A percentile compares a stretch with the other conserved stretches of the same genome.
Evolutionary conservation across 1,140 invertebrate genomes (phyloP).

Genomic region (Schlechtendalia chinensis): DNA sequence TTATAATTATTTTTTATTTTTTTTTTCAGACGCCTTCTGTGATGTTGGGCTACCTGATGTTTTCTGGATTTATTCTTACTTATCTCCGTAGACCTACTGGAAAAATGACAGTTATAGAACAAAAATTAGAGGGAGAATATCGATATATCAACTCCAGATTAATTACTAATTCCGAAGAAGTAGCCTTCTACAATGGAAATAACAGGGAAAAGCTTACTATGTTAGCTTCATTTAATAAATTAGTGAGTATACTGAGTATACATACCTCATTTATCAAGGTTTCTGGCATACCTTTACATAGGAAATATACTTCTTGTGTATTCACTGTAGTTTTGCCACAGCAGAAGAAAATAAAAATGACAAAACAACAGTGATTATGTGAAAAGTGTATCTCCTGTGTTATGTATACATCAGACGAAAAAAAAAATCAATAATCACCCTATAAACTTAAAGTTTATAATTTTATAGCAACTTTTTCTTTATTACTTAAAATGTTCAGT

Average conservation of each 20-base stretch:
- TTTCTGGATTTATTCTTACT: slow-evolving; percentile 79
- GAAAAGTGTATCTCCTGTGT: too few species aligned
- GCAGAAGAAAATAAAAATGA: too few species aligned
- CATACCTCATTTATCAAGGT: too few species aligned
- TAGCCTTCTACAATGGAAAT: slow-evolving; percentile 80
- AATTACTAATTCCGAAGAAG: slow-evolving; percentile 96
- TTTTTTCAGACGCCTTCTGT: slow-evolving; percentile 74
- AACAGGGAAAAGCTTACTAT: slow-evolving; percentile 82
- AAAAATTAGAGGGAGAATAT: slow-evolving; percentile 96
- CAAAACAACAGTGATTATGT: too few species aligned
- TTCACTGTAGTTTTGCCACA: too few species aligned
- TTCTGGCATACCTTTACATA: too few species aligned
- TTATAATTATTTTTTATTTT: slow-evolving; percentile 53
- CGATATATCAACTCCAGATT: slow-evolving; percentile 93
- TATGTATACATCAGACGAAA: too few species aligned
- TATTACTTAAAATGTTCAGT: too few species aligned
- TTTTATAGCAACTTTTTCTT: too few species aligned
- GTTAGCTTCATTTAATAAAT: slow-evolving; percentile 82
- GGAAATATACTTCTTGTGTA: too few species aligned
- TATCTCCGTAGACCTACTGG: slow-evolving; percentile 81
- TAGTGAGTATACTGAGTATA: slow-evolving; percentile 68
- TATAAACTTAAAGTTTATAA: too few species aligned
- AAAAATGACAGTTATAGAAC: slow-evolving; percentile 86
- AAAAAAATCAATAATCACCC: too few species aligned
- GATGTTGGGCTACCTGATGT: slow-evolving; percentile 81